These are phyloP conservation scores for Urocolius indicus DNA, from an alignment of 2,113 vertebrate genomes.

Conservation along the genomic window DNA sequence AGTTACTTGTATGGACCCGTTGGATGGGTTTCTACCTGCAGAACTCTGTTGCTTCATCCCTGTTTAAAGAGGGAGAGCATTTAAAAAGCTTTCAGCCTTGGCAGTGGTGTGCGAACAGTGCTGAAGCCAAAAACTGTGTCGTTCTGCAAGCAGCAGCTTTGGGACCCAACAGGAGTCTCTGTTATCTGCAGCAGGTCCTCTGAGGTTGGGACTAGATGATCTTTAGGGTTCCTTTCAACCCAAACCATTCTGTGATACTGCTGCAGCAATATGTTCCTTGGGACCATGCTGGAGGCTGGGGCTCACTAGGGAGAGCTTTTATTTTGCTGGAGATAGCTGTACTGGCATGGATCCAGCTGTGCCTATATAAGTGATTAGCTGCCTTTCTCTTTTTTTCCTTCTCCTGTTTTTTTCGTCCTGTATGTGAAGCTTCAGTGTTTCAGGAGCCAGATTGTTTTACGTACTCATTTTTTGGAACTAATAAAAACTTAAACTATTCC, in stretches of 20 bases:
- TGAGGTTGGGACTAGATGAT: no score
- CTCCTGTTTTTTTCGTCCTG: neutral
- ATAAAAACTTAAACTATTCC: neutral
- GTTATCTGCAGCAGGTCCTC: neutral
- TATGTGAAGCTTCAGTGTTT: neutral
- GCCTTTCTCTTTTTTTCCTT: no score
- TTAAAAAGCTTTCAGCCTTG: neutral
- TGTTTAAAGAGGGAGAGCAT: neutral
- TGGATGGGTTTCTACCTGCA: conserved; percentile 67
- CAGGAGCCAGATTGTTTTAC: accelerated
- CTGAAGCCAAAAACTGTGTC: neutral
- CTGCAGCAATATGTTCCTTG: neutral
- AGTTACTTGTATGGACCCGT: conserved; percentile 46
- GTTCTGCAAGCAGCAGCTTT: neutral
- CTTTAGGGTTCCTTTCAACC: no score
- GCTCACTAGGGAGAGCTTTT: neutral
- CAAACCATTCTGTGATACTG: neutral
- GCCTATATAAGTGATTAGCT: neutral
- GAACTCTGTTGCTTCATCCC: conserved; percentile 14
- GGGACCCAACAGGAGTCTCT: neutral
- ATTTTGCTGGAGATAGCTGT: neutral
- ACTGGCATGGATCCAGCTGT: neutral
- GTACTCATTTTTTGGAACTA: neutral
- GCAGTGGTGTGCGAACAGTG: neutral
- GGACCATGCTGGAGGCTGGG: neutral